Evolutionary conservation across 2,797 vertebrate species (phyloP), one percentile per base, ranked within the genome.

Genomic region (Gymnoscopelus microlampas): DNA sequence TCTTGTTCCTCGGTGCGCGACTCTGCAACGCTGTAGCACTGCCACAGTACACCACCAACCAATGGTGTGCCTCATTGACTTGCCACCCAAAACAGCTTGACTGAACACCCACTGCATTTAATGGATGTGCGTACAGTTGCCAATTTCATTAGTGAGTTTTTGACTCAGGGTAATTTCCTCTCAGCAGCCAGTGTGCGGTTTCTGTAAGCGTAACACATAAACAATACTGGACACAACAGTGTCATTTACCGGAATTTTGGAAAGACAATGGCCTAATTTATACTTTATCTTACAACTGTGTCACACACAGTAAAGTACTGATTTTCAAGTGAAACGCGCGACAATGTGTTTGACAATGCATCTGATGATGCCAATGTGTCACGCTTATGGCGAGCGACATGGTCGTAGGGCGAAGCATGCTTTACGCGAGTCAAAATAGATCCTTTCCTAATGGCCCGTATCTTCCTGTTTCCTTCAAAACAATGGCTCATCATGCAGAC

Each of bases 381-480:
- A 44, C 7, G 39, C 39, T 10, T 8, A 44, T 44, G 39, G 9
- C 39, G 9, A 44, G 39, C 1, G 39, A 44, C 39, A 44, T 44
- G 39, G 39, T 44, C 39, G 2, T 9, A 44, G 8, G 39, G 10
- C 39, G 1, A 44, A 44, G 39, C 39, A 44, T 1, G 32, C 32
- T 35, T 44, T 44, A 44, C 1, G 7, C 3, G 51, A 64, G 78
- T 61, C 70, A 56, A 66, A 72, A 63, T 73, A 68, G 71, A 72
- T 48, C n/a, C 39, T 49, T 70, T 63, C 73, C 55, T 68, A 74
- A 78, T 63, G 61, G 56, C 53, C 57, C 58, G 63, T 61, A 58
- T 63, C 73, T 79, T 84, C 75, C 71, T 80, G 73, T 81, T 87
- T 73, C 68, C 24, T 4, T 55, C 56, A 73, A 29, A 80, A 86